A percentile compares a stretch with the other conserved stretches of the same genome.
Evolutionary conservation across 2,113 vertebrate genomes (phyloP).

Genomic region (Laticauda laticaudata): DNA sequence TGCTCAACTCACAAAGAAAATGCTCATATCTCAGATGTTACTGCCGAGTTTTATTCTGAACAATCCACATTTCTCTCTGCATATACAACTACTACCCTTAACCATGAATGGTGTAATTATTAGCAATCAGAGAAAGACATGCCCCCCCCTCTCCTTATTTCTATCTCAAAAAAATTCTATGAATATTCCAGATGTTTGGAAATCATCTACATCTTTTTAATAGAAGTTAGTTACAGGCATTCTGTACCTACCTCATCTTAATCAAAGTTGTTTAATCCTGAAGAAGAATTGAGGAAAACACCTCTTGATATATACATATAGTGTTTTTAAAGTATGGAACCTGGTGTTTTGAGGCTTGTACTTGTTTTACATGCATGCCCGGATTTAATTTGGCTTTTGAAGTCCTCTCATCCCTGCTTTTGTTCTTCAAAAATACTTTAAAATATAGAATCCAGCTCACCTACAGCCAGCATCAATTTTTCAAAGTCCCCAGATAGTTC

Average conservation of each 20-base stretch:
- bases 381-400: not conserved
- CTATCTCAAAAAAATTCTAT: not conserved
- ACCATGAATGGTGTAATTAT: not conserved
- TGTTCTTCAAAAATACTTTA: not conserved
- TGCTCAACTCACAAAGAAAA: not conserved
- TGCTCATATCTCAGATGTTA: not conserved
- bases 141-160: not conserved
- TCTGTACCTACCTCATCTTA: not conserved
- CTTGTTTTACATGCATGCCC: too few relatives aligned
- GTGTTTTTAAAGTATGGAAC: not conserved
- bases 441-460: constrained; percentile 65
- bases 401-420: too few relatives aligned
- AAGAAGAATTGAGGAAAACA: not conserved
- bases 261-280: not conserved
- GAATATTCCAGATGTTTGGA: not conserved
- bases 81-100: not conserved
- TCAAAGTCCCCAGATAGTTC: constrained; percentile 96
- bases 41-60: not conserved
- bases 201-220: not conserved
- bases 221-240: not conserved
- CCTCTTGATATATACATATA: not conserved
- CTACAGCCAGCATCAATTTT: constrained; percentile 92
- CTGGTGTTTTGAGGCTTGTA: too few relatives aligned
- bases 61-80: not conserved
- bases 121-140: not conserved